Evolutionary conservation across 1,140 invertebrate genomes (phyloP).

Genomic region (Mercenaria mercenaria): DNA sequence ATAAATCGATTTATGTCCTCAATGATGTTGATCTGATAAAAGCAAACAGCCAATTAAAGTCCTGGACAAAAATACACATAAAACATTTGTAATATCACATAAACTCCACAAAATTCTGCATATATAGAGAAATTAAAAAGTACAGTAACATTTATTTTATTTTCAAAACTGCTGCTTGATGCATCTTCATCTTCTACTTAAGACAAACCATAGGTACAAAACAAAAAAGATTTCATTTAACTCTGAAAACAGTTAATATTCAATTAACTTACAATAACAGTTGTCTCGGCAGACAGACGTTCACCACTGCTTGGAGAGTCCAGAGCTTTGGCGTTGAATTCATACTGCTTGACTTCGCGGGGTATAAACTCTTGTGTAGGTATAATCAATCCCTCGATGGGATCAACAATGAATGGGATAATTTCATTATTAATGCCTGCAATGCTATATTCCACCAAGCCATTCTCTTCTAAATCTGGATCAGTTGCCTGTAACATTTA

Average conservation of each 20-base stretch:
- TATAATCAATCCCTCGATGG: constrained; percentile 57
- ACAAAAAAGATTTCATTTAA: too few species aligned
- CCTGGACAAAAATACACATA: too few species aligned
- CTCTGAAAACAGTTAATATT: too few species aligned
- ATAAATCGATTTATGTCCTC: constrained; percentile 72
- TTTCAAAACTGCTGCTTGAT: too few species aligned
- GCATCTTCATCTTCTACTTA: too few species aligned
- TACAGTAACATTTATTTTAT: too few species aligned
- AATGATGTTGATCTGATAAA: constrained; percentile 73
- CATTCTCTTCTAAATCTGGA: constrained; percentile 70
- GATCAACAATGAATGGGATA: constrained; percentile 63
- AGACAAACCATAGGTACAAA: too few species aligned
- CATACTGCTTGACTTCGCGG: constrained; percentile 15
- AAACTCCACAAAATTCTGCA: too few species aligned
- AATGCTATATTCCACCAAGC: constrained; percentile 58
- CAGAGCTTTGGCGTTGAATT: constrained; percentile 56
- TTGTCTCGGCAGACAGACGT: neutral
- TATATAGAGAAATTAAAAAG: too few species aligned
- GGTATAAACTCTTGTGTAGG: constrained; percentile 66
- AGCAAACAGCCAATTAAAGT: too few species aligned
- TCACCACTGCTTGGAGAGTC: constrained; percentile 41
- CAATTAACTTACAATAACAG: constrained; percentile 30
- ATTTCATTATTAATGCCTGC: neutral
- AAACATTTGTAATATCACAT: too few species aligned
- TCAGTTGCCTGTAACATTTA: constrained; percentile 73